These are phyloP conservation scores for Psylliodes chrysocephalus DNA, from an alignment of 2,888 invertebrate species.

Conservation along the genomic window DNA sequence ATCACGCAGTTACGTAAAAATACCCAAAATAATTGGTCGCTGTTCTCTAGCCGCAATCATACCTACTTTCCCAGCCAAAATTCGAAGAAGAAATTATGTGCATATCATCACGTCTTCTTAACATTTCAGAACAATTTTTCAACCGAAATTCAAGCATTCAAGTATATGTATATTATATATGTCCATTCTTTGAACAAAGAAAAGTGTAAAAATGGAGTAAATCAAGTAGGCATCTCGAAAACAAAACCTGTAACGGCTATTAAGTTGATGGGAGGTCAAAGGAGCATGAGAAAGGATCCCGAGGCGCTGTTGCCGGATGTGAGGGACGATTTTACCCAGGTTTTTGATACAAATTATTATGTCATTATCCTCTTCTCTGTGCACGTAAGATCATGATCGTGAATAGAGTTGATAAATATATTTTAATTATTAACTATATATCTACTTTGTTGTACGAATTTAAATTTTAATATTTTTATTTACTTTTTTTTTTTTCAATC, in stretches of 20 bases:
- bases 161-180: no score
- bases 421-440: no score
- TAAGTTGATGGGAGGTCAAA: conserved; percentile 45
- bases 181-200: conserved; percentile 23
- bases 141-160: conserved; percentile 13
- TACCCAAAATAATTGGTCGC: conserved; percentile 5
- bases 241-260: conserved; percentile 42
- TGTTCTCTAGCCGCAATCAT: background rate
- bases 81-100: background rate
- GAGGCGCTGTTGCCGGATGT: conserved; percentile 24
- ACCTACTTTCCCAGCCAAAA: background rate
- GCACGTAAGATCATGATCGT: no score
- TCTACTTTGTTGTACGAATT: no score
- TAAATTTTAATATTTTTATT: no score
- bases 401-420: no score
- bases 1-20: conserved; percentile 18
- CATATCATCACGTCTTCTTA: conserved; percentile 9
- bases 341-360: no score
- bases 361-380: no score
- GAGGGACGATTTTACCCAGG: conserved; percentile 3
- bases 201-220: conserved; percentile 40
- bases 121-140: conserved; percentile 18
- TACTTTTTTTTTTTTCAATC: no score
- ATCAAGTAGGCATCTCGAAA: conserved; percentile 36
- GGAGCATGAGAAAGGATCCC: conserved; percentile 41